Conservation (phyloP, 2,113 vertebrate genomes). For the Eclectus roratus region DNA sequence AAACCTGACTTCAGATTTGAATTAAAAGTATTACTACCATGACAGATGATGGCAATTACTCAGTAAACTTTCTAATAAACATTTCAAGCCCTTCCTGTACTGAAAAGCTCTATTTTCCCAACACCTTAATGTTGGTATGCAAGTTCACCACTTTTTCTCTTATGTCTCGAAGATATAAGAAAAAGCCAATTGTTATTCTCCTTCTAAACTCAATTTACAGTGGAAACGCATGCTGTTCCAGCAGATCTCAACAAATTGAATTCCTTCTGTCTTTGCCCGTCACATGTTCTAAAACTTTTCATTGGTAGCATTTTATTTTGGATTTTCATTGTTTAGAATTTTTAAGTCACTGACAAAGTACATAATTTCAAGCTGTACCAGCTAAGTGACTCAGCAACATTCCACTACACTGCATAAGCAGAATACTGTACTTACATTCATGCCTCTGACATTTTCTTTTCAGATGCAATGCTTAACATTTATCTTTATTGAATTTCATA, state of each 20-base stretch:
- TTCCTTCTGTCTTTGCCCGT: background rate
- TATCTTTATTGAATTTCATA: background rate
- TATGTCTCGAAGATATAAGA: background rate
- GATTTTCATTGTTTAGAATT: background rate
- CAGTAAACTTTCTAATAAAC: background rate
- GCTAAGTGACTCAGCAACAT: background rate
- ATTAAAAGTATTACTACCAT: background rate
- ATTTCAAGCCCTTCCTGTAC: background rate
- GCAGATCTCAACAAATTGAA: background rate
- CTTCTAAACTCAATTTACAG: background rate
- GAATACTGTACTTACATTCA: background rate
- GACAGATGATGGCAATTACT: fast-evolving
- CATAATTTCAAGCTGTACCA: background rate
- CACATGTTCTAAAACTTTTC: background rate
- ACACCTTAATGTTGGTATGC: background rate
- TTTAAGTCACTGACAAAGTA: background rate
- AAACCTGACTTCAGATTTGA: background rate
- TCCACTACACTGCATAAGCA: background rate
- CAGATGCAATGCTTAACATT: background rate
- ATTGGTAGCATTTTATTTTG: background rate
- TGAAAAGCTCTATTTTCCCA: background rate
- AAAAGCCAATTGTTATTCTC: background rate
- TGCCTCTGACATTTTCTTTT: background rate
- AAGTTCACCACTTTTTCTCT: background rate
- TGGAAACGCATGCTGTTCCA: background rate